Evolutionary conservation across 1,140 invertebrate species (phyloP), one percentile per base, ranked within the genome.

Genomic region (Campodea augens): DNA sequence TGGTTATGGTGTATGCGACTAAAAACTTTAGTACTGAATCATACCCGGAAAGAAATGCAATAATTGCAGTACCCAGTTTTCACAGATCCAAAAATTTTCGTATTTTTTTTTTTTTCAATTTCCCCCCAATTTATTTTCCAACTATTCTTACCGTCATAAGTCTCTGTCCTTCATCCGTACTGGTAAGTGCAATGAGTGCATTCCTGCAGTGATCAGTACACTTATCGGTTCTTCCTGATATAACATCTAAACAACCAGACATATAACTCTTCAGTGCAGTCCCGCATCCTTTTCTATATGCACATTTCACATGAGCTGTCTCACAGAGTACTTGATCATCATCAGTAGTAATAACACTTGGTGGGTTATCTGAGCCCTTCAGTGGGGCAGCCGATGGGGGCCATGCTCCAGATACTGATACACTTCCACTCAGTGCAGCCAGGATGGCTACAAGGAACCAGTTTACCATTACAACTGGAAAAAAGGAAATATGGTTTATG

Each of bases 101-200:
- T n/a, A n/a, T n/a, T n/a, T n/a, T n/a, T n/a, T n/a, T n/a, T n/a
- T n/a, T n/a, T n/a, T n/a, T n/a, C n/a, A n/a, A n/a, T n/a, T n/a
- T n/a, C n/a, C n/a, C n/a, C n/a, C n/a, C n/a, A n/a, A n/a, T n/a
- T n/a, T n/a, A n/a, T n/a, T n/a, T n/a, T n/a, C n/a, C n/a, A n/a
- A n/a, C 18, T 15, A 39, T 50, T 65, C 69, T 70, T 57, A 78
- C 76, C 27, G 63, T 70, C 69, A 78, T 78, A 13, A 86, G 66
- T 42, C 73, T 68, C 52, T 78, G 74, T 15, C 82, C 82, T 59
- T 82, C 76, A 27, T 79, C 75, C 0, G 81, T 82, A 24, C 77
- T 81, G 0, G 74, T 79, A 15, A 85, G 65, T 0, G 78, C 78
- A 37, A 84, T 79, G 5, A 85, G 67, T 0, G 81, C 77, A 56